phyloP scores from a whole-genome alignment of 1,140 invertebrate species.

The Lerema accius region DNA sequence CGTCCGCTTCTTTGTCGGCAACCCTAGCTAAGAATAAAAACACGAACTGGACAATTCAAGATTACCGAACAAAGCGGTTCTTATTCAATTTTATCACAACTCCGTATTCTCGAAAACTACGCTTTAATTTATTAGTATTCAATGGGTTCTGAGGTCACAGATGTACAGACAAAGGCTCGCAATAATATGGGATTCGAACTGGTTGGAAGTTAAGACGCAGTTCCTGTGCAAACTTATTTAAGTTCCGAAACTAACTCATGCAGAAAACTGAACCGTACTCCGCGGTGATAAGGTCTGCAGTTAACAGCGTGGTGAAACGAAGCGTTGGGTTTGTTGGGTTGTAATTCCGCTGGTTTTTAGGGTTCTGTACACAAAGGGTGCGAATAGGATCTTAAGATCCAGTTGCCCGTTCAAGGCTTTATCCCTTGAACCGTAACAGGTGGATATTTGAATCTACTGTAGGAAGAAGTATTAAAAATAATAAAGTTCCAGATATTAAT shows the following conservation, averaged over 20 bases:
- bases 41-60: constrained; percentile 1
- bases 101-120: constrained; percentile 30
- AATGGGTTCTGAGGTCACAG: constrained; percentile 73
- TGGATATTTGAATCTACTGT: no score
- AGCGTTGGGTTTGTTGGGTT: constrained; percentile 34
- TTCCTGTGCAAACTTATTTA: constrained; percentile 54
- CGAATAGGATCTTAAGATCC: no score
- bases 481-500: no score
- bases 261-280: constrained; percentile 34
- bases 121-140: constrained; percentile 46
- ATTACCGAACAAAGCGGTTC: constrained; percentile 16
- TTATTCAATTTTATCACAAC: constrained; percentile 31
- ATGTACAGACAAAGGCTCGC: constrained; percentile 66
- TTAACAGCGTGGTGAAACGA: no score
- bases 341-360: constrained; percentile 55
- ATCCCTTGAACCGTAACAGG: no score
- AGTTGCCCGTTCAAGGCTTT: no score
- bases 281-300: constrained; percentile 41
- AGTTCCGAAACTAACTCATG: no score
- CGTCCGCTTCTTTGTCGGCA: no score
- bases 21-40: no score
- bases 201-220: constrained; percentile 68
- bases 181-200: constrained; percentile 64
- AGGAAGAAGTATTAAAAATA: no score
- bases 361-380: no score